Evolutionary conservation across 2,113 vertebrate species (phyloP).

Genomic region (Microcebus tavaratra): DNA sequence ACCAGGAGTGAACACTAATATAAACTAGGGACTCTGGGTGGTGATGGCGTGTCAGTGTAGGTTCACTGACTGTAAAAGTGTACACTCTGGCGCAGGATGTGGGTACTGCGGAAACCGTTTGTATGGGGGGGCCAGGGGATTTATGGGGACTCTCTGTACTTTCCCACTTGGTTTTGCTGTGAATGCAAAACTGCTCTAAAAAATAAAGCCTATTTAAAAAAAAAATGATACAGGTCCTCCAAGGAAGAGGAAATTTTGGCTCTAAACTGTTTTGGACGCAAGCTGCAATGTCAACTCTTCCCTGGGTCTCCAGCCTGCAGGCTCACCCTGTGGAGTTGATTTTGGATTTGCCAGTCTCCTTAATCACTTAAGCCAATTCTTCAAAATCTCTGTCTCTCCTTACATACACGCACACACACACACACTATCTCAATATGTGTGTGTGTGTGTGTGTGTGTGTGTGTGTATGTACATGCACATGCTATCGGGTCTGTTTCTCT

Average conservation of each 20-base stretch:
- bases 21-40: not conserved
- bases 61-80: no score
- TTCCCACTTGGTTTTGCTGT: not conserved
- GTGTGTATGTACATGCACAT: no score
- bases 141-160: not conserved
- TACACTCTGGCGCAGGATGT: not conserved
- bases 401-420: not conserved
- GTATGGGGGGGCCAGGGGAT: not conserved
- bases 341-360: not conserved
- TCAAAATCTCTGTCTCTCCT: not conserved
- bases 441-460: no score
- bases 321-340: not conserved
- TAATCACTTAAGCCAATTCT: not conserved
- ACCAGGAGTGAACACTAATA: not conserved
- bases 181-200: not conserved
- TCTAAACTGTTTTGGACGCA: not conserved
- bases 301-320: not conserved
- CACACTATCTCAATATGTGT: no score
- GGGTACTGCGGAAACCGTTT: not conserved
- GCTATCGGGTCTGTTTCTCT: not conserved
- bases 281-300: not conserved
- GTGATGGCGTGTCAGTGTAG: fast-evolving
- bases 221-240: not conserved
- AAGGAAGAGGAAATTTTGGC: not conserved
- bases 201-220: not conserved